Evolutionary conservation across 2,113 vertebrate species (phyloP), one percentile per base, ranked within the genome.

Genomic region (Chamaea fasciata): DNA sequence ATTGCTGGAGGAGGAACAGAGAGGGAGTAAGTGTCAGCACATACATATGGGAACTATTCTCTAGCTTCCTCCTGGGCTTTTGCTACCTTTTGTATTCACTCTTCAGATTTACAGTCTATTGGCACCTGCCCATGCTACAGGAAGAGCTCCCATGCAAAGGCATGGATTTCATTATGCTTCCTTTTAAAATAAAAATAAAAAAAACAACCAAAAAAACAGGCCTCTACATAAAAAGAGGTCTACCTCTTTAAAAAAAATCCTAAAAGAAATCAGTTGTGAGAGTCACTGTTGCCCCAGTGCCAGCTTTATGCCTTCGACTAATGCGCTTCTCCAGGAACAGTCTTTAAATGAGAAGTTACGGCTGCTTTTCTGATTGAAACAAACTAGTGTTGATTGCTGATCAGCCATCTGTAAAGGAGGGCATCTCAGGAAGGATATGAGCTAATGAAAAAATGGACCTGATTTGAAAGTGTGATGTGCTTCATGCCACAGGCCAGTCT

Each of bases 381-480:
- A 98, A 99, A 99, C 99, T 98, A 97, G 98, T 97, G 97, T 98
- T 99, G 98, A 99, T 98, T 98, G 98, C 98, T 98, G 98, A 98
- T 98, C 98, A 99, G 98, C 98, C 98, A 98, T 98, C 98, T 99
- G 98, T 98, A 99, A 98, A 99, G 98, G 98, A 98, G 98, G 98
- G 98, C 98, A 95, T 97, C 97, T 96, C 95, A 73, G 97, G 97
- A 98, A 98, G 98, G 98, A 98, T 98, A 98, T 95, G 96, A 98
- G 98, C 98, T 99, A 98, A 99, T 99, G 98, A 98, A 98, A 98
- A 99, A 98, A 98, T 98, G 97, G 98, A 98, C 97, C 98, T 98
- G 98, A 98, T 98, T 98, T 98, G 98, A 98, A 98, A 97, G 98
- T 95, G 97, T 97, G 92, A 96, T 97, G 98, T 98, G 98, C 98